phyloP scores from a whole-genome alignment of 2,888 invertebrate species.

The Microctonus aethiopoides region DNA sequence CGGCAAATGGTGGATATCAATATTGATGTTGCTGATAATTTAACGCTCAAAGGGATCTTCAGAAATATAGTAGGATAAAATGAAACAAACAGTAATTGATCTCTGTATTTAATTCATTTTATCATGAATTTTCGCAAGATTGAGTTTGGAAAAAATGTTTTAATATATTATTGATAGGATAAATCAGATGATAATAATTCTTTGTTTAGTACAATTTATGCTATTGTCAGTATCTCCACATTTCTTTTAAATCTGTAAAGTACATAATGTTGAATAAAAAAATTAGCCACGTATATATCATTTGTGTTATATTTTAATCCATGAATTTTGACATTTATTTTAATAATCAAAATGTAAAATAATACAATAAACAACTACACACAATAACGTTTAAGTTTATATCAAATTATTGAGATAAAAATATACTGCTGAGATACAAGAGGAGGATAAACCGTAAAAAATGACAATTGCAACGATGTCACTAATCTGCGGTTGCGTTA shows the following conservation, averaged over 20 bases:
- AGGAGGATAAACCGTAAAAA: not conserved
- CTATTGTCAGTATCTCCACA: not conserved
- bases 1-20: slow-evolving; percentile 64
- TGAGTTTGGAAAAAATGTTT: not conserved
- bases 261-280: not conserved
- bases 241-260: not conserved
- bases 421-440: not conserved
- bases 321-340: no score
- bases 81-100: not conserved
- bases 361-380: not conserved
- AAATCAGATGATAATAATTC: not conserved
- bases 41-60: not conserved
- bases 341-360: no score
- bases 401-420: not conserved
- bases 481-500: slow-evolving; percentile 63
- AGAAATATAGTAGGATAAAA: not conserved
- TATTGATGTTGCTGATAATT: slow-evolving; percentile 51
- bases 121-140: not conserved
- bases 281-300: not conserved
- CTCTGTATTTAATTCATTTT: slow-evolving; percentile 1
- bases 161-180: not conserved
- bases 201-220: not conserved
- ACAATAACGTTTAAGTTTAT: not conserved
- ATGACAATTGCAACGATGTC: slow-evolving; percentile 20
- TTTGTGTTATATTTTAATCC: no score